A percentile compares a stretch with the other conserved stretches of the same genome.
Evolutionary conservation across 23 tunicate species (phyloP).

Genomic region (Ciona savignyi): DNA sequence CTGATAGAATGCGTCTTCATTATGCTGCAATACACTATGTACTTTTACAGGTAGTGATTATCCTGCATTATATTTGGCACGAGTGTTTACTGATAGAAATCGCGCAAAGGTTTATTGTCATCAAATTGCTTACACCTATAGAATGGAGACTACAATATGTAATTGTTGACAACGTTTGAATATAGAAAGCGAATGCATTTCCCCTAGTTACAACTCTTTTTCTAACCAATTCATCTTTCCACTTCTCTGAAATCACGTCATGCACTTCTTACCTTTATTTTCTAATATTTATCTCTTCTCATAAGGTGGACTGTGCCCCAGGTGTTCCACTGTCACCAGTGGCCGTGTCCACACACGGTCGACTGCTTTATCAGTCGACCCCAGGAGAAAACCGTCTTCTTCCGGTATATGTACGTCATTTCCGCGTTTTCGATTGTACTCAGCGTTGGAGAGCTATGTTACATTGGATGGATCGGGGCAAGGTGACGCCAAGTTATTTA

Average conservation of each 20-base stretch:
- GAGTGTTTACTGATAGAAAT: too few relatives aligned
- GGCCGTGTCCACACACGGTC: slow-evolving; percentile 96
- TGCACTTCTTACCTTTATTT: too few relatives aligned
- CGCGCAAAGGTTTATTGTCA: too few relatives aligned
- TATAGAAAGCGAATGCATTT: too few relatives aligned
- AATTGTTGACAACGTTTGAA: too few relatives aligned
- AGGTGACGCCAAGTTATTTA: slow-evolving; percentile 32
- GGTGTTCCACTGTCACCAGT: slow-evolving; percentile 48
- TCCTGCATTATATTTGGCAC: too few relatives aligned
- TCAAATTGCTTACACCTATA: too few relatives aligned
- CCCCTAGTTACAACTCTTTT: too few relatives aligned
- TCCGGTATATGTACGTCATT: slow-evolving; percentile 63
- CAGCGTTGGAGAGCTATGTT: slow-evolving; percentile 35
- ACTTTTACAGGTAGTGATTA: slow-evolving; percentile 59
- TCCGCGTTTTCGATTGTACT: slow-evolving; percentile 35
- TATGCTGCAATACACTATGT: slow-evolving; percentile 33
- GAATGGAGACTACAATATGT: too few relatives aligned
- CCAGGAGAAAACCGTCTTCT: slow-evolving; percentile 61
- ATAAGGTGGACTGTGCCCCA: slow-evolving; percentile 68
- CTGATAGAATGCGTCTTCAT: slow-evolving; percentile 46
- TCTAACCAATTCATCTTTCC: too few relatives aligned
- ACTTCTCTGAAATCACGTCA: too few relatives aligned
- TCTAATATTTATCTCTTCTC: not conserved
- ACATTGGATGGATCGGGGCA: slow-evolving; percentile 41
- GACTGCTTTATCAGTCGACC: slow-evolving; percentile 86